Evolutionary conservation across 2,888 invertebrate genomes (phyloP).

Genomic region (Platyscelio sp.): DNA sequence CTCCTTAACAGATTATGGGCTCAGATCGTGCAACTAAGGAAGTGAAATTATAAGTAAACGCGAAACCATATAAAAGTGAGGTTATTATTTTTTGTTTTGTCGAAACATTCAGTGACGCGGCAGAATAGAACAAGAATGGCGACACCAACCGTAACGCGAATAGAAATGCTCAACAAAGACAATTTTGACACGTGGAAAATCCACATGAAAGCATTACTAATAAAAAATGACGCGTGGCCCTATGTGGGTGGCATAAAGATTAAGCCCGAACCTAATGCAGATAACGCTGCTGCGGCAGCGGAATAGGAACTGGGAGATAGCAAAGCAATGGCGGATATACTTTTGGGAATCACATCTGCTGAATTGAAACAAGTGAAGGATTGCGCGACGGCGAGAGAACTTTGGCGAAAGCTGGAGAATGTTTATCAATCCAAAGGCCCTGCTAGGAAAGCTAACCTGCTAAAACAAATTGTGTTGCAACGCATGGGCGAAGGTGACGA

Average conservation of each 20-base stretch:
- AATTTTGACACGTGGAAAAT: constrained; percentile 16
- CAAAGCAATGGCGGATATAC: constrained; percentile 40
- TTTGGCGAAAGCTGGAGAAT: constrained; percentile 29
- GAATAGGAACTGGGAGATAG: constrained; percentile 12
- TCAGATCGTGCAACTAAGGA: neutral
- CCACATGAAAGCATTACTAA: constrained; percentile 7
- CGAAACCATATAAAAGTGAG: neutral
- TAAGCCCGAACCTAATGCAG: constrained; percentile 76
- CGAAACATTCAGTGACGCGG: neutral
- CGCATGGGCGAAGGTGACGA: constrained; percentile 37
- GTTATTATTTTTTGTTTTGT: neutral
- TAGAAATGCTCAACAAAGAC: constrained; percentile 1
- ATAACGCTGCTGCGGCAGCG: constrained; percentile 54
- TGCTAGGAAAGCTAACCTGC: constrained; percentile 21
- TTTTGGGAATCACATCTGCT: constrained; percentile 29
- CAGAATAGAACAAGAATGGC: neutral
- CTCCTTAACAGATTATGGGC: constrained; percentile 10
- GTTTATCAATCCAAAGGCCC: constrained; percentile 20
- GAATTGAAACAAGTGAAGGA: constrained; percentile 33
- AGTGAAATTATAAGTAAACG: neutral
- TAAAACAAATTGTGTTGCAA: constrained; percentile 28
- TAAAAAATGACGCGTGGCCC: constrained; percentile 5
- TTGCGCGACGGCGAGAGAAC: constrained; percentile 26
- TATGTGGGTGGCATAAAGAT: constrained; percentile 29
- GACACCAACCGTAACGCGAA: neutral